A percentile compares a stretch with the other conserved stretches of the same genome.
These are phyloP conservation scores for Entosphenus tridentatus DNA, from an alignment of 2,113 vertebrate genomes.

Conservation along the genomic window DNA sequence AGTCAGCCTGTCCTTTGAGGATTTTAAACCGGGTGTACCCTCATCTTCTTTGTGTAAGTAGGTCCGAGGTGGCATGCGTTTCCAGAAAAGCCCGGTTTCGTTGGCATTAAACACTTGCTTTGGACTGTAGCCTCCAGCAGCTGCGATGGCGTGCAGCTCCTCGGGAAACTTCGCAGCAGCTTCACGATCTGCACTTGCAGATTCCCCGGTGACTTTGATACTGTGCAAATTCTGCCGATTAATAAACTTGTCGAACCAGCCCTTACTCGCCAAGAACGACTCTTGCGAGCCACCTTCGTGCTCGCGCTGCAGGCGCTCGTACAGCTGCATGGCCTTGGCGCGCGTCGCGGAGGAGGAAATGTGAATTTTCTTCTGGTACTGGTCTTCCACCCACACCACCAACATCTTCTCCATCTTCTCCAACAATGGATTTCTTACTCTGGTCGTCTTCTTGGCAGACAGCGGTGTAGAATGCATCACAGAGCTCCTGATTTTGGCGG, in stretches of 20 bases:
- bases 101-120: constrained; percentile 1
- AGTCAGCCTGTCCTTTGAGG: background rate
- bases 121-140: background rate
- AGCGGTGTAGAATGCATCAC: background rate
- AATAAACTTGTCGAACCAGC: constrained; percentile 1
- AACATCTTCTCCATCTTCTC: background rate
- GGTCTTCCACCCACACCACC: constrained; percentile 3
- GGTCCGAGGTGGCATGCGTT: background rate
- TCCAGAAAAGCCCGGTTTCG: constrained; percentile 2
- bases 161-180: background rate
- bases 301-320: background rate
- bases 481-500: background rate
- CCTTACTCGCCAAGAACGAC: constrained; percentile 4
- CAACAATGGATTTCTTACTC: background rate
- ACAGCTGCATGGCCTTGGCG: background rate
- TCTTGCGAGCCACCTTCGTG: background rate
- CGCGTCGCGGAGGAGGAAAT: background rate
- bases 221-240: background rate
- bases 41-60: background rate
- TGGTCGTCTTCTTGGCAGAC: background rate
- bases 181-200: background rate
- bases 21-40: background rate
- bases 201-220: background rate
- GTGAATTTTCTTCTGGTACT: background rate
- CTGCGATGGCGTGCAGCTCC: background rate